Evolutionary conservation across 2,797 vertebrate species (phyloP), one percentile per base, ranked within the genome.

Genomic region (Orientallactaga sibirica): DNA sequence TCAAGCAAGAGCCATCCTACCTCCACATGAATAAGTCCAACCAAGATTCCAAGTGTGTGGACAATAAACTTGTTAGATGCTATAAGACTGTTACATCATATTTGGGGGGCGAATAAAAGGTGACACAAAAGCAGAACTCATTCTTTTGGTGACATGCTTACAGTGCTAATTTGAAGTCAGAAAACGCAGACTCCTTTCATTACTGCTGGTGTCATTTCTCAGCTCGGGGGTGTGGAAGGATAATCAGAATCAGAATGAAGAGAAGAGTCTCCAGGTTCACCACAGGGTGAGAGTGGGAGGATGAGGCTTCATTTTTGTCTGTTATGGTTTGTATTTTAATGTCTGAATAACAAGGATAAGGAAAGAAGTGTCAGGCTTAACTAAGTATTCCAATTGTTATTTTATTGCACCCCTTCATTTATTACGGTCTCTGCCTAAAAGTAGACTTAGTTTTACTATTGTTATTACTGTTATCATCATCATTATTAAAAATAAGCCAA

Each of bases 371-470:
- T 82, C 62, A 37, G 20, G 14, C 43, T 75, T 89, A 95, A 75
- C 3, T 14, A 43, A 79, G 77, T 61, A 78, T 62, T 66, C 27
- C 58, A 91, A 15, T 41, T 86, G 75, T 41, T 95, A 22, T 58
- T 84, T 80, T 94, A 74, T 80, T 79, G 41, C 3, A 3, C 1
- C 33, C 18, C 16, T 77, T 29, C 41, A 20, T 76, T 94, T 61
- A 83, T 16, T 43, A 80, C 83, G 24, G 15, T 68, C n/a, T 52
- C 27, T 79, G 16, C 33, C 62, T 79, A 88, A 94, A 92, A 93
- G 43, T 90, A 29, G 7, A 88, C 19, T 90, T 94, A 94, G 43
- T 12, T 64, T 79, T 91, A 37, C 71, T 81, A 61, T 62, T 83
- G 29, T 64, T 70, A 74, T 77, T 43, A 70, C 55, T 41, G n/a